These are phyloP conservation scores for Lagenorhynchus albirostris DNA, from an alignment of 2,113 vertebrate genomes.

Conservation along the genomic window DNA sequence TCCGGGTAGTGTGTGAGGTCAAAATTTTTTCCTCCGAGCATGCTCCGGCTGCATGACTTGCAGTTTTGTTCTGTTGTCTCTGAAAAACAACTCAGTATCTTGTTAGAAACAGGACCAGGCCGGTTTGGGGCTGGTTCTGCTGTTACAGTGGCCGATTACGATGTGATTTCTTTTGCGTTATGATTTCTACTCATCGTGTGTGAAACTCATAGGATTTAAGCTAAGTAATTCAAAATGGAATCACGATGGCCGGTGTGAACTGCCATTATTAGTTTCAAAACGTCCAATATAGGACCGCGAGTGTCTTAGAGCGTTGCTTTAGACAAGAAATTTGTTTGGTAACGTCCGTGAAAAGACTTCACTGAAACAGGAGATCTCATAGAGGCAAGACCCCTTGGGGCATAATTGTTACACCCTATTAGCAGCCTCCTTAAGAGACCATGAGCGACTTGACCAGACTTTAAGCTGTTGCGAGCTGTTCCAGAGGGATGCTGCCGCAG, in stretches of 20 bases:
- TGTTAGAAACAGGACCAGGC: background rate
- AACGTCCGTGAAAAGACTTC: background rate
- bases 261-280: background rate
- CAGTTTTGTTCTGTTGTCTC: background rate
- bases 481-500: background rate
- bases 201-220: background rate
- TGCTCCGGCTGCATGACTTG: background rate
- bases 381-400: background rate
- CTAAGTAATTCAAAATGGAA: background rate
- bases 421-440: background rate
- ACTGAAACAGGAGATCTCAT: background rate
- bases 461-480: background rate
- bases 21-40: background rate
- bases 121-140: background rate
- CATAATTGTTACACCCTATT: background rate
- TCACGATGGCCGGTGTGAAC: background rate
- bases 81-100: background rate
- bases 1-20: background rate
- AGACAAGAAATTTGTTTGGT: background rate
- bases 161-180: background rate
- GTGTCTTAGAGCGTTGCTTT: background rate
- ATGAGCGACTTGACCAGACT: background rate
- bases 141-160: background rate
- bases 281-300: rapidly evolving
- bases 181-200: background rate